Base-by-base conservation (phyloP, 2,888 invertebrate genomes). In the Trissolcus brochymenae region DNA sequence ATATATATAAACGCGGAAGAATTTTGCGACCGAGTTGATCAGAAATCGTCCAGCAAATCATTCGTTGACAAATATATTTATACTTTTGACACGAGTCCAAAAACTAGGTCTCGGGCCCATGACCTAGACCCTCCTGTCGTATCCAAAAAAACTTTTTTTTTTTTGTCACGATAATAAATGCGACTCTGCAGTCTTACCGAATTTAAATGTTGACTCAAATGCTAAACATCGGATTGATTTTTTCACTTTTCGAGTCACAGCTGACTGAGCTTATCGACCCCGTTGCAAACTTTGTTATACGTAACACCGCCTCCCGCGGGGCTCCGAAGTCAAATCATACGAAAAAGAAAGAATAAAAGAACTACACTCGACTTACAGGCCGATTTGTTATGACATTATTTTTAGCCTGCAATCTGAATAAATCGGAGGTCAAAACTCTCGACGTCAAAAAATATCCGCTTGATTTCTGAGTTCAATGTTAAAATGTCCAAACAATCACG, bases 251-350 rank as follows among this genome's bases (percentile, higher is more conserved):
- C 71, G 35, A 35, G 14, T 3, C 70, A 79, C 77, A 79, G 77
- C 79, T 80, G 79, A 76, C 78, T 56, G 74, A 71, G 77, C 56
- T 61, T 59, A 56, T 68, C 68, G 67, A 76, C 72, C 70, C 46
- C 60, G 67, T 54, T 68, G 56, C 54, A 65, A 57, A 67, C 29
- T 72, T 72, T 67, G 66, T 60, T 59, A 50, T 51, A 62, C 71
- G 71, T 62, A 56, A 57, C 51, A 56, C 7, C 56, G 50, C 57
- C 61, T 61, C 64, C 35, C 21, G 41, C 55, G 62, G 40, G 41
- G 60, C 21, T 25, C 41, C 4, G 25, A 56, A 56, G 40, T 54
- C 29, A 54, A 54, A 46, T 60, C 49, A 40, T 43, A 35, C 35
- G 9, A 35, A 35, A 35, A 35, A 35, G 29, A 29, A n/a, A n/a